These are phyloP conservation scores for Ochotona curzoniae DNA, from an alignment of 2,113 vertebrate genomes.

Conservation along the genomic window DNA sequence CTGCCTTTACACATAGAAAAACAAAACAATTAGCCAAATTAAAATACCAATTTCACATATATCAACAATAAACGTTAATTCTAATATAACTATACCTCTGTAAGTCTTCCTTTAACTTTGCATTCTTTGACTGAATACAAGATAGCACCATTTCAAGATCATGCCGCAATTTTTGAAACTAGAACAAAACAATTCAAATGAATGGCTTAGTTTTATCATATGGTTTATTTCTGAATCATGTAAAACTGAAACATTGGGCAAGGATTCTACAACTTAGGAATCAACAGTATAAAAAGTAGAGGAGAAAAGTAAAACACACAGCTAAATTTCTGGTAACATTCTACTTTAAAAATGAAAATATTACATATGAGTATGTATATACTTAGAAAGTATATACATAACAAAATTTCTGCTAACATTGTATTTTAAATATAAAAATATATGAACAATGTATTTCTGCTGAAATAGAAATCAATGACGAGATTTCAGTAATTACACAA, in stretches of 20 bases:
- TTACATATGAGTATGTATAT: too few species aligned
- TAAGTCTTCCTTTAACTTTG: constrained; percentile 83
- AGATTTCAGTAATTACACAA: constrained; percentile 27
- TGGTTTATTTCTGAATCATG: constrained; percentile 7
- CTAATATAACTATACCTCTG: constrained; percentile 81
- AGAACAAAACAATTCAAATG: constrained; percentile 72
- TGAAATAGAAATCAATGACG: constrained; percentile 20
- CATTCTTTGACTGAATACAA: constrained; percentile 77
- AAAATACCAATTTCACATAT: not conserved
- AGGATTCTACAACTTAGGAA: constrained; percentile 10
- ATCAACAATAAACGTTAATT: constrained; percentile 16
- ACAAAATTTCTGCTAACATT: constrained; percentile 26
- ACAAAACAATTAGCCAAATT: constrained; percentile 43
- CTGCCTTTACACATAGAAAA: constrained; percentile 83
- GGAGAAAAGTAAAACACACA: constrained; percentile 2
- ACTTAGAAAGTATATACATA: not conserved
- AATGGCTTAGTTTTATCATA: constrained; percentile 33
- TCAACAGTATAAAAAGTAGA: not conserved
- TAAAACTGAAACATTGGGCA: constrained; percentile 35
- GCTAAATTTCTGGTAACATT: constrained; percentile 25
- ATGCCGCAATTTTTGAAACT: constrained; percentile 83
- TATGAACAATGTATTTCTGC: constrained; percentile 31
- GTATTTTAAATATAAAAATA: constrained; percentile 20
- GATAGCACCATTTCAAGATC: constrained; percentile 82
- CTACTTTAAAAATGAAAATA: constrained; percentile 35